A percentile compares a stretch with the other conserved stretches of the same genome.
Evolutionary conservation across 1,140 invertebrate species (phyloP).

Genomic region (Propsilocerus akamusi): DNA sequence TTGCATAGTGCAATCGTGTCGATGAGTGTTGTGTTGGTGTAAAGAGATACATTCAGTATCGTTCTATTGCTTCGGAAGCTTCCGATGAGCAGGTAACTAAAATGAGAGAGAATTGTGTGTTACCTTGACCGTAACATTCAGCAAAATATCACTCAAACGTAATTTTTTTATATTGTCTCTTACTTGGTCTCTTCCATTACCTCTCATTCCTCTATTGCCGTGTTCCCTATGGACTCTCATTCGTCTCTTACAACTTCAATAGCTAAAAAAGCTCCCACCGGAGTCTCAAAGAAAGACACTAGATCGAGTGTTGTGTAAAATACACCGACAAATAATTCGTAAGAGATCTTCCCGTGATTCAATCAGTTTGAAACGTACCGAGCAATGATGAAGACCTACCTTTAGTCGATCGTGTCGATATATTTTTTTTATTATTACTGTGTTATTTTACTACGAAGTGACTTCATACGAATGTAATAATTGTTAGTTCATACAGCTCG

Average conservation of each 20-base stretch:
- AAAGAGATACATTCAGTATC: no score
- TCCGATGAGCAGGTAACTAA: neutral
- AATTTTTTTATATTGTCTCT: neutral
- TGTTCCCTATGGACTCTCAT: neutral
- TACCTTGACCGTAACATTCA: neutral
- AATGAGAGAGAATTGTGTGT: neutral
- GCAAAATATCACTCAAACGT: neutral
- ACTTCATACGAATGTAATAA: no score
- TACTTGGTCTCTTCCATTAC: neutral
- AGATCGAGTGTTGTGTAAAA: neutral
- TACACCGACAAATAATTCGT: neutral
- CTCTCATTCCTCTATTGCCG: neutral
- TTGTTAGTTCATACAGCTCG: no score
- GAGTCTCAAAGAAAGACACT: no score
- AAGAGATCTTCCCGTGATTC: neutral
- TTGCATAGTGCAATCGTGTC: no score
- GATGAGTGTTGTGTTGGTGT: no score
- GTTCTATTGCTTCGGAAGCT: no score
- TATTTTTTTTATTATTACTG: no score
- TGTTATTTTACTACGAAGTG: no score
- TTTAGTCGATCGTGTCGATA: no score
- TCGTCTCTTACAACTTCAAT: neutral
- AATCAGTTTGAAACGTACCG: slow-evolving; percentile 2
- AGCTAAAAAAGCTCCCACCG: neutral
- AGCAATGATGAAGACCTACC: slow-evolving; percentile 3